Conservation (phyloP, 1,140 invertebrate species). For the Ostrea edulis region DNA sequence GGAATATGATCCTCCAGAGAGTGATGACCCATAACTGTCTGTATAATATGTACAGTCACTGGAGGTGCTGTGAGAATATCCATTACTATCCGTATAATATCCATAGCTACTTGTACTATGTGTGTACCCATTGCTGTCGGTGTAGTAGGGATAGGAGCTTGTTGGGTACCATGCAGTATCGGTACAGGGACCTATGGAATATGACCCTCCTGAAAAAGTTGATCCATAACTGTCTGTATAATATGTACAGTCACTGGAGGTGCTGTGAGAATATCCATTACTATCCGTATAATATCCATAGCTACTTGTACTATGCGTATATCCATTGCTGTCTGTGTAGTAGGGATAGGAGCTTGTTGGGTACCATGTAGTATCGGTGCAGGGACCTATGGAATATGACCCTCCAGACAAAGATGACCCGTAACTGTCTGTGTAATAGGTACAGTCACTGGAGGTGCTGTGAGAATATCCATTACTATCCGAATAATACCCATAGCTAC, state of each 20-base stretch:
- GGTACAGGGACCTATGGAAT: slow-evolving; percentile 2
- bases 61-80: neutral
- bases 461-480: neutral
- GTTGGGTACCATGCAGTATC: slow-evolving; percentile 7
- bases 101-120: neutral
- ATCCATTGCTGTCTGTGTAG: neutral
- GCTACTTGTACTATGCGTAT: neutral
- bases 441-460: neutral
- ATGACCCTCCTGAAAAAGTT: neutral
- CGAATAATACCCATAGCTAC: neutral
- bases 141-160: neutral
- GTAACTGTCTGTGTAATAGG: neutral
- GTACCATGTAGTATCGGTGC: neutral
- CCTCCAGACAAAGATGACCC: neutral
- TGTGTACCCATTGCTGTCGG: neutral
- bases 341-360: neutral
- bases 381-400: neutral
- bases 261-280: neutral
- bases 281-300: neutral
- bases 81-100: neutral
- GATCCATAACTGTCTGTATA: neutral
- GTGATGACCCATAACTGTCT: neutral
- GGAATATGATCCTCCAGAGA: neutral
- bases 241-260: neutral
- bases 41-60: slow-evolving; percentile 1